phyloP scores from a whole-genome alignment of 2,113 vertebrate genomes.

The Halichoerus grypus region DNA sequence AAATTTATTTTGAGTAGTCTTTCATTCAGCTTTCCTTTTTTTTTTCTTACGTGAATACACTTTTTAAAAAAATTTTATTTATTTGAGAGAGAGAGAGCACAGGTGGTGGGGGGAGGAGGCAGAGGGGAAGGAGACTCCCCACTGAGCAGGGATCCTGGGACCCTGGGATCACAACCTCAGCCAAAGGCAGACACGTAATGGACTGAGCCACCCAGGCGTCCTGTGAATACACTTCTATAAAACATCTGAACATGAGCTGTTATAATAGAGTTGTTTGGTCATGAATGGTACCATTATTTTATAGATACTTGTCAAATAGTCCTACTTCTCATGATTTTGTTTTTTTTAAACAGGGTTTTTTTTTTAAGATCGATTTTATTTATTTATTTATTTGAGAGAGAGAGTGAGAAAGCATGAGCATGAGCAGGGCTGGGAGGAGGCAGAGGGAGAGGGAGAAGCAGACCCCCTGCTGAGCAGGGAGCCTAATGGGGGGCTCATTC shows the following conservation, averaged over 20 bases:
- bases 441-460: no score
- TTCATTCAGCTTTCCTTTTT: background rate
- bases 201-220: background rate
- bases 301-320: constrained; percentile 29
- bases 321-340: constrained; percentile 18
- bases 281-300: background rate
- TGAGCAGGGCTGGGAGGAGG: no score
- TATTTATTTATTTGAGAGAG: no score
- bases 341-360: background rate
- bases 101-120: background rate
- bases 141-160: background rate
- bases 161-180: background rate
- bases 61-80: background rate
- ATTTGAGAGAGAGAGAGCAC: background rate
- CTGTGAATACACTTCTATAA: background rate
- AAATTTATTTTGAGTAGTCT: constrained; percentile 17
- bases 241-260: background rate
- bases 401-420: no score
- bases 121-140: background rate
- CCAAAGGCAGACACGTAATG: background rate
- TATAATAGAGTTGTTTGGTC: constrained; percentile 43
- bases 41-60: background rate
- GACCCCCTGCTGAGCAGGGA: no score
- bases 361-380: background rate
- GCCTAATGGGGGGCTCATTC: no score